Conservation (phyloP, 1,140 invertebrate species). For the Octopus bimaculoides region DNA sequence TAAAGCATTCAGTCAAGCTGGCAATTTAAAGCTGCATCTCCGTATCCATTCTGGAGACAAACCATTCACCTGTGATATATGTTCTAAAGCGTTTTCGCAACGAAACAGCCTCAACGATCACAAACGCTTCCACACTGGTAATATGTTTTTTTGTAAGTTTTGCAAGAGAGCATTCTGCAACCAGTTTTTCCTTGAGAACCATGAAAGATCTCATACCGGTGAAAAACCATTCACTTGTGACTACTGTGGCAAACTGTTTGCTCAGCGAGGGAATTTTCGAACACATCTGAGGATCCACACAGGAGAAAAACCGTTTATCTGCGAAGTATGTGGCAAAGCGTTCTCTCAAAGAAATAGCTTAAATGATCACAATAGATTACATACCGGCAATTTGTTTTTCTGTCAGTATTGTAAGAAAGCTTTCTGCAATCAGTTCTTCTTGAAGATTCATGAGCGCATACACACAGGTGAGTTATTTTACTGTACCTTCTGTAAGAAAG, state of each 20-base stretch:
- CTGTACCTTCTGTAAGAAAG: conserved; percentile 2
- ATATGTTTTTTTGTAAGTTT: conserved; percentile 25
- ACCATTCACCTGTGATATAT: conserved; percentile 73
- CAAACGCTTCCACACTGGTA: conserved; percentile 29
- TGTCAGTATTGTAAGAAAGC: background rate
- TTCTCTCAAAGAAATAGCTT: background rate
- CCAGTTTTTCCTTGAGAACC: background rate
- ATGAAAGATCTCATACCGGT: background rate
- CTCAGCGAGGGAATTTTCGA: background rate
- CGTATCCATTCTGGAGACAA: conserved; percentile 71
- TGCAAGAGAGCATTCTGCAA: background rate
- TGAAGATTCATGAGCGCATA: background rate
- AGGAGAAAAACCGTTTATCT: background rate
- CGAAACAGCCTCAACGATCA: conserved; percentile 59
- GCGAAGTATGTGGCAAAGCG: background rate
- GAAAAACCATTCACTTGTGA: background rate
- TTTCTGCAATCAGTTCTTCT: background rate
- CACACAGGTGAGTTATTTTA: background rate
- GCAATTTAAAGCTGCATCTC: conserved; percentile 6
- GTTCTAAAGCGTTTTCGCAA: conserved; percentile 73
- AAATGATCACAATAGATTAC: background rate
- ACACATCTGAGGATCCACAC: background rate
- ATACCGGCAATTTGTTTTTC: background rate
- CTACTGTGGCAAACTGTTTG: background rate
- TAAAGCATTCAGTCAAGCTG: conserved; percentile 60